A percentile compares a stretch with the other conserved stretches of the same genome.
Conservation (phyloP, 2,888 invertebrate species). For the Hydriomena furcata region DNA sequence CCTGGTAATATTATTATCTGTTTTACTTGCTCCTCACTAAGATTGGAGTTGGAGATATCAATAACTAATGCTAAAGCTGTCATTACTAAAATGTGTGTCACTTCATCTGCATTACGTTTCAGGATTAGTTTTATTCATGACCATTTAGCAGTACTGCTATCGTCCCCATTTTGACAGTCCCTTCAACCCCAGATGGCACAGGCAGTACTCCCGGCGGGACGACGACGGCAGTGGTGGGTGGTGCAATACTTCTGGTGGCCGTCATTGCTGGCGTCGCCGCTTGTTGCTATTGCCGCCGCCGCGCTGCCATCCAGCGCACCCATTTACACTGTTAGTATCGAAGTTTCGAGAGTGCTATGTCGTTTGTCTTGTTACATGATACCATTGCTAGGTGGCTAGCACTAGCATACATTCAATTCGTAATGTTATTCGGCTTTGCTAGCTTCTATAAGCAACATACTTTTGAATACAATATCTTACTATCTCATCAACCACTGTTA, state of each 20-base stretch:
- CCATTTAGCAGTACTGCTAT: slow-evolving; percentile 10
- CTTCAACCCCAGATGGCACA: slow-evolving; percentile 60
- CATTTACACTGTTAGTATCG: slow-evolving; percentile 67
- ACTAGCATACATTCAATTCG: too few species aligned
- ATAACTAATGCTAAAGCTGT: too few species aligned
- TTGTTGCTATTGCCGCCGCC: slow-evolving; percentile 90
- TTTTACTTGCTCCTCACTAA: not conserved
- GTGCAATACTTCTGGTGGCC: slow-evolving; percentile 87
- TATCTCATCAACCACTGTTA: too few species aligned
- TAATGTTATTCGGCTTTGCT: too few species aligned
- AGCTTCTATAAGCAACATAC: too few species aligned
- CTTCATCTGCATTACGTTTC: too few species aligned
- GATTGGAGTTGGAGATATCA: too few species aligned
- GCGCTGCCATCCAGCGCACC: slow-evolving; percentile 77
- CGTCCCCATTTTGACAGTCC: slow-evolving; percentile 12
- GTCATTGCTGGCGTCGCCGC: slow-evolving; percentile 87
- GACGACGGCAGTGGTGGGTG: slow-evolving; percentile 88
- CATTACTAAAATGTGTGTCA: too few species aligned
- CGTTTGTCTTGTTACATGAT: slow-evolving; percentile 4
- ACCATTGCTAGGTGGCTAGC: not conserved
- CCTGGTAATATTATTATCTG: slow-evolving; percentile 85
- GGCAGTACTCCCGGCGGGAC: slow-evolving; percentile 87
- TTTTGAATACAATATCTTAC: too few species aligned
- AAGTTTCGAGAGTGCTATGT: not conserved
- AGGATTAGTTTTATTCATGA: not conserved